Evolutionary conservation across 2,113 vertebrate genomes (phyloP).

Genomic region (Equus quagga): DNA sequence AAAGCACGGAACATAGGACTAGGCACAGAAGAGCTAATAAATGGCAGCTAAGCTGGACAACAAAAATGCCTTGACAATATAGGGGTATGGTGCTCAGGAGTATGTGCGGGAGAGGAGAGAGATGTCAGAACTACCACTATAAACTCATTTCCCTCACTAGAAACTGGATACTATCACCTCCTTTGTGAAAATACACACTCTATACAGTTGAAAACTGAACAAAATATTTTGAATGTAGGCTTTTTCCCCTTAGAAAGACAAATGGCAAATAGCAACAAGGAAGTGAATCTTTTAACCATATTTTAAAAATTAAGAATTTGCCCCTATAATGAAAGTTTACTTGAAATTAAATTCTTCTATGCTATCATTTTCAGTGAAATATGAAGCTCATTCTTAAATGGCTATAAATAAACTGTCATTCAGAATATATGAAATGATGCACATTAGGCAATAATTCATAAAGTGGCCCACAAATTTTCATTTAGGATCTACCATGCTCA

Average conservation of each 20-base stretch:
- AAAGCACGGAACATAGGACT: neutral
- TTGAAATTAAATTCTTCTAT: conserved; percentile 47
- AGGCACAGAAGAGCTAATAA: neutral
- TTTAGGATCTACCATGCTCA: conserved; percentile 9
- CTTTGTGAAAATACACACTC: conserved; percentile 29
- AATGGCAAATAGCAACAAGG: neutral
- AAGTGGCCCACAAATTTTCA: conserved; percentile 16
- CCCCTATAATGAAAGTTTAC: conserved; percentile 4
- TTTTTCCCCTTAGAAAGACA: neutral
- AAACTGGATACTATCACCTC: neutral
- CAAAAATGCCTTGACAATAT: neutral
- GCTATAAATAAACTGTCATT: neutral
- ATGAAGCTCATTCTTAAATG: conserved; percentile 40
- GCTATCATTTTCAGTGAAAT: neutral
- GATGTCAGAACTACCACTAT: neutral
- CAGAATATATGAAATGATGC: conserved; percentile 47
- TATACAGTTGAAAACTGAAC: neutral
- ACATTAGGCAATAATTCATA: conserved; percentile 53
- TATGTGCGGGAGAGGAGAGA: neutral
- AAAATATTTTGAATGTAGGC: conserved; percentile 53
- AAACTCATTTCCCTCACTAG: neutral
- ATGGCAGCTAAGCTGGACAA: neutral
- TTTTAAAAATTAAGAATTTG: neutral
- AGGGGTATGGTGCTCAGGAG: neutral
- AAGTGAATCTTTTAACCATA: neutral